These are phyloP conservation scores for Anoura caudifer DNA, from an alignment of 2,113 vertebrate genomes.

Conservation along the genomic window DNA sequence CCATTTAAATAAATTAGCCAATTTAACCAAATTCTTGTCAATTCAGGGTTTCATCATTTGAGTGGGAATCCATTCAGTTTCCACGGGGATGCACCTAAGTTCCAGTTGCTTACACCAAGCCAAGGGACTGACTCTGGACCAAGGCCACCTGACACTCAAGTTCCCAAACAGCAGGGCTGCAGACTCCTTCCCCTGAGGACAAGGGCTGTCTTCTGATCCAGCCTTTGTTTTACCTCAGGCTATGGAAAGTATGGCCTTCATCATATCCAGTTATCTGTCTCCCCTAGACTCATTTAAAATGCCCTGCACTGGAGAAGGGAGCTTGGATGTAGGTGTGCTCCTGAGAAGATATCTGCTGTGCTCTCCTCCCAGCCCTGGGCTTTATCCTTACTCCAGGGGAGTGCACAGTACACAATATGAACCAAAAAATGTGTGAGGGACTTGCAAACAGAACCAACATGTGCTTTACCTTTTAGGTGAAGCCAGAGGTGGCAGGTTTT, in stretches of 20 bases:
- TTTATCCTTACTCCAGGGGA: neutral
- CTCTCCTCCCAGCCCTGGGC: neutral
- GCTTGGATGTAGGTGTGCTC: neutral
- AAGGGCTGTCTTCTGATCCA: neutral
- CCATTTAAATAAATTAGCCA: neutral
- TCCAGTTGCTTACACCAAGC: neutral
- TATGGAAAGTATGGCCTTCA: neutral
- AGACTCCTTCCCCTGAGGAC: neutral
- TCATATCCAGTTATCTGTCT: neutral
- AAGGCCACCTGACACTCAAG: no score
- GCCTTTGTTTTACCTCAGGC: neutral
- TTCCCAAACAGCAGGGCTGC: neutral
- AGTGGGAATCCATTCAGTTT: neutral
- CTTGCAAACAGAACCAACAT: neutral
- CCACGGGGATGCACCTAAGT: neutral
- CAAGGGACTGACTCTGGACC: neutral
- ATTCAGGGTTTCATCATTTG: neutral
- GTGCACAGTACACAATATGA: neutral
- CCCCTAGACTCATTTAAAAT: neutral
- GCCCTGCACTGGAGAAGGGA: neutral
- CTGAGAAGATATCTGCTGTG: neutral
- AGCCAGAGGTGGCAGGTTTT: neutral
- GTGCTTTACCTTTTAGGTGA: neutral
- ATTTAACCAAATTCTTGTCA: neutral
- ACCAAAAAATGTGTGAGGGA: neutral